A percentile compares a stretch with the other conserved stretches of the same genome.
Conservation (phyloP, 2,797 vertebrate genomes). For the Merluccius polli region DNA sequence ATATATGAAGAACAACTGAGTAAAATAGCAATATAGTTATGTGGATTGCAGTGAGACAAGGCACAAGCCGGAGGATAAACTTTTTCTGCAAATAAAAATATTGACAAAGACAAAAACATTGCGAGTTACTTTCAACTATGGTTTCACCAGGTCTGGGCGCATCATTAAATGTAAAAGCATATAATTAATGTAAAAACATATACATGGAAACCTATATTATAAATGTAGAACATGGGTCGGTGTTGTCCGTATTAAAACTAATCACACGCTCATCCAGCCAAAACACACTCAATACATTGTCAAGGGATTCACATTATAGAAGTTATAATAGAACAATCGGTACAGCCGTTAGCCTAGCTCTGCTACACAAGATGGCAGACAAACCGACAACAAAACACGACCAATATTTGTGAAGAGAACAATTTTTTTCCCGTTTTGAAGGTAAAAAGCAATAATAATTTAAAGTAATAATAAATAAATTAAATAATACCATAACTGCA, state of each 20-base stretch:
- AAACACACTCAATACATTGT: constrained; percentile 49
- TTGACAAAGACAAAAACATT: not conserved
- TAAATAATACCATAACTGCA: constrained; percentile 51
- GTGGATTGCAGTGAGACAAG: not conserved
- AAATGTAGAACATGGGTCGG: not conserved
- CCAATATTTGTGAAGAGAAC: constrained; percentile 39
- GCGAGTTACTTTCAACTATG: constrained; percentile 39
- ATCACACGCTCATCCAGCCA: constrained; percentile 45
- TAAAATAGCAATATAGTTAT: not conserved
- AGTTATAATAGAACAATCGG: constrained; percentile 48
- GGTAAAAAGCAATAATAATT: constrained; percentile 27
- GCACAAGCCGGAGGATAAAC: not conserved
- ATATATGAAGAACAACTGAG: not conserved
- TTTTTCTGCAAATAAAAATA: constrained; percentile 7
- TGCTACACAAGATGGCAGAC: constrained; percentile 59
- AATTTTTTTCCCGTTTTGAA: constrained; percentile 32
- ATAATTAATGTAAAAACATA: not conserved
- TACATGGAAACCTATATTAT: not conserved
- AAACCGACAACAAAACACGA: constrained; percentile 48
- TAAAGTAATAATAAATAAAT: constrained; percentile 30
- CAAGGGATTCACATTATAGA: constrained; percentile 50
- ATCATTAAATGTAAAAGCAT: not conserved
- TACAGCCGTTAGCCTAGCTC: constrained; percentile 57
- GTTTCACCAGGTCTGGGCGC: constrained; percentile 47
- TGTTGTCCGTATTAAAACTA: constrained; percentile 7